phyloP scores from a whole-genome alignment of 2,888 invertebrate genomes.

The Sycophila texana region DNA sequence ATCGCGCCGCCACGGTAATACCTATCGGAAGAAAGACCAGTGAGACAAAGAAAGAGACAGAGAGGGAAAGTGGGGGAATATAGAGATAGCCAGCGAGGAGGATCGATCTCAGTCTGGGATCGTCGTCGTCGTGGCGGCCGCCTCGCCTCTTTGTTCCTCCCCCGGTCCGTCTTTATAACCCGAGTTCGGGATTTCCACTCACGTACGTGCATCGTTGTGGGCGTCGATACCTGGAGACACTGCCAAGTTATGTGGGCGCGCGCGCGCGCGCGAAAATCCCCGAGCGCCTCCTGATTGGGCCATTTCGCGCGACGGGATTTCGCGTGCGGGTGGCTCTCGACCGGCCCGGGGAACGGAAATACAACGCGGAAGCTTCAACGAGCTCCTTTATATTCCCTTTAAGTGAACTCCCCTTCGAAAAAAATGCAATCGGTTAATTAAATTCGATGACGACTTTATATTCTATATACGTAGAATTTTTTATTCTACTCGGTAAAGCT shows the following conservation, averaged over 20 bases:
- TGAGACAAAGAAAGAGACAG: not conserved
- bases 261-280: conserved; percentile 21
- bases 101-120: conserved; percentile 25
- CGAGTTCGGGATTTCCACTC: conserved; percentile 38
- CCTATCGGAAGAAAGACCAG: not conserved
- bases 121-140: conserved; percentile 1
- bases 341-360: not conserved
- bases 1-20: not conserved
- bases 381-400: conserved; percentile 43
- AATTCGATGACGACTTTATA: conserved; percentile 23
- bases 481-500: no score
- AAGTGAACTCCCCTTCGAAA: not conserved
- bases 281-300: conserved; percentile 41
- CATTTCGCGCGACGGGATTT: conserved; percentile 9
- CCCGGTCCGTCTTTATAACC: not conserved
- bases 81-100: not conserved
- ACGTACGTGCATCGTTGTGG: conserved; percentile 31
- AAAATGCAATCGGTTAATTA: conserved; percentile 46
- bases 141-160: conserved; percentile 9
- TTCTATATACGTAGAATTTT: not conserved
- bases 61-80: not conserved
- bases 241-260: conserved; percentile 33
- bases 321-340: not conserved
- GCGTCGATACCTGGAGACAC: conserved; percentile 13
- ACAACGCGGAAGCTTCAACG: not conserved